These are phyloP conservation scores for Bugulina stolonifera DNA, from an alignment of 2,888 invertebrate genomes.

Conservation along the genomic window DNA sequence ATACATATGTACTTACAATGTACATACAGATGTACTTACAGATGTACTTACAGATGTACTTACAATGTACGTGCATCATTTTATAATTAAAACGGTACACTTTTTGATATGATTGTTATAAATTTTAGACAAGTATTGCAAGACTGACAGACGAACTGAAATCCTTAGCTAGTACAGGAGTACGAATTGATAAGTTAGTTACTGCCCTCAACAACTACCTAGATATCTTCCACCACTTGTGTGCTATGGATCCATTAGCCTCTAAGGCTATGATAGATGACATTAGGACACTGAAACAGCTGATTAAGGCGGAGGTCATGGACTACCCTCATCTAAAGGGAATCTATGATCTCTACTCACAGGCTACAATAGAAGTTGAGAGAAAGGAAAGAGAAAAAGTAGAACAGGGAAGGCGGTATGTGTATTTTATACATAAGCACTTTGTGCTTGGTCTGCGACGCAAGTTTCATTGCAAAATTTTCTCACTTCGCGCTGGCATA, in stretches of 20 bases:
- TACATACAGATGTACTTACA: no score
- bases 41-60: no score
- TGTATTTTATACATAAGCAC: no score
- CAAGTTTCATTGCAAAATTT: no score
- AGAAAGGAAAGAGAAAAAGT: not conserved
- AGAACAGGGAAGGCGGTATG: not conserved
- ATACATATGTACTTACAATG: no score
- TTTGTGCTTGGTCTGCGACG: no score
- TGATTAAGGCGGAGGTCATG: not conserved
- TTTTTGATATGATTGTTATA: no score
- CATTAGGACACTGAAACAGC: not conserved
- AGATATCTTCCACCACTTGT: slow-evolving; percentile 1
- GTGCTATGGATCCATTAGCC: not conserved
- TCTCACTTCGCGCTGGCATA: no score
- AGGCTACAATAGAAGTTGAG: slow-evolving; percentile 10
- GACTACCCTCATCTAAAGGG: not conserved
- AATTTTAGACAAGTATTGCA: not conserved
- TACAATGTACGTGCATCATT: no score
- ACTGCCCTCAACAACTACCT: not conserved
- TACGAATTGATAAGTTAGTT: not conserved
- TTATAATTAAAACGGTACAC: no score
- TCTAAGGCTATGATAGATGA: not conserved
- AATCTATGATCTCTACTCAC: not conserved
- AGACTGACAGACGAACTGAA: not conserved
- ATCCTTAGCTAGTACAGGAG: not conserved